phyloP scores from a whole-genome alignment of 2,888 invertebrate species.

The Athalia circularis region DNA sequence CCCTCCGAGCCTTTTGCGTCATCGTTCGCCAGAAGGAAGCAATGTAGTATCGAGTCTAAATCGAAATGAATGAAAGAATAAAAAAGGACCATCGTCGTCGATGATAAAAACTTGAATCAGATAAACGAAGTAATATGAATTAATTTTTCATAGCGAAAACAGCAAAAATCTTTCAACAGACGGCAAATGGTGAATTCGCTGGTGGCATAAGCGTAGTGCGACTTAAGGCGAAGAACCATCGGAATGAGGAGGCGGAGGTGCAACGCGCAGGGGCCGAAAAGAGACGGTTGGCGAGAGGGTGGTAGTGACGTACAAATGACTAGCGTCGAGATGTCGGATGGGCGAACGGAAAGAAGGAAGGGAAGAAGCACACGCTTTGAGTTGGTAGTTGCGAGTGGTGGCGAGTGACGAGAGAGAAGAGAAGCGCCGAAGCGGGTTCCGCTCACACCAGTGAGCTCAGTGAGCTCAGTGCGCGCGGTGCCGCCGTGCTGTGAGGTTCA shows the following conservation, averaged over 20 bases:
- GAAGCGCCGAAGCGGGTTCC: constrained; percentile 30
- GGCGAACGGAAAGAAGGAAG: not conserved
- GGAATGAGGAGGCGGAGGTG: constrained; percentile 8
- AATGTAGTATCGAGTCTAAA: too few species aligned
- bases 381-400: constrained; percentile 4
- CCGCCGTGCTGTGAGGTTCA: constrained; percentile 63
- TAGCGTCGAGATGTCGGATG: constrained; percentile 41
- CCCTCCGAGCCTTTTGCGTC: constrained; percentile 29
- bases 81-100: too few species aligned
- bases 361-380: constrained; percentile 31
- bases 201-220: constrained; percentile 39
- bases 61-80: too few species aligned
- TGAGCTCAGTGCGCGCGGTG: constrained; percentile 65
- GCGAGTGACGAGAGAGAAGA: constrained; percentile 50
- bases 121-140: too few species aligned
- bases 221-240: constrained; percentile 17
- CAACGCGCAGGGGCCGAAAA: constrained; percentile 42
- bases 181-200: not conserved
- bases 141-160: too few species aligned
- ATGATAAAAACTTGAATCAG: too few species aligned
- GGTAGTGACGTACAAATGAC: constrained; percentile 52
- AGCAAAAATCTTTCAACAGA: too few species aligned
- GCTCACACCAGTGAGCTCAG: constrained; percentile 6
- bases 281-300: constrained; percentile 48
- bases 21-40: not conserved